phyloP scores from a whole-genome alignment of 2,888 invertebrate species.

The Dysmachus trigonus region DNA sequence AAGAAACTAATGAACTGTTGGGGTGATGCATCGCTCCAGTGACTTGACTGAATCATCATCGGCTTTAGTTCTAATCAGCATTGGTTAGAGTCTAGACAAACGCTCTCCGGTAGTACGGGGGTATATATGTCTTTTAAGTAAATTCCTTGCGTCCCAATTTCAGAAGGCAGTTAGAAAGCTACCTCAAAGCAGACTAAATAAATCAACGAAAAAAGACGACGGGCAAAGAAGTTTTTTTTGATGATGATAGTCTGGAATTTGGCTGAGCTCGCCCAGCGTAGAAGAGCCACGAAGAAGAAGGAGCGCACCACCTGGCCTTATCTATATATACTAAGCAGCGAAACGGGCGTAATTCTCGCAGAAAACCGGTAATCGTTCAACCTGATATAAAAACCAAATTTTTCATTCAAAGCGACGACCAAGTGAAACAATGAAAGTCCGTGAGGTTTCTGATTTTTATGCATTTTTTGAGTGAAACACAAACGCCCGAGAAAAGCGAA shows the following conservation, averaged over 20 bases:
- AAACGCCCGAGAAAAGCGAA: background rate
- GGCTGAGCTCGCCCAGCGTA: background rate
- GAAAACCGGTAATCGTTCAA: conserved; percentile 1
- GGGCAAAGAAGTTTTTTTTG: background rate
- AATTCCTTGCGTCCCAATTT: background rate
- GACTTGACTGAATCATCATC: background rate
- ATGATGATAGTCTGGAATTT: background rate
- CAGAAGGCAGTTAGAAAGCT: background rate
- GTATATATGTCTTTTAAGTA: background rate
- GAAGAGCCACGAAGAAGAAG: background rate
- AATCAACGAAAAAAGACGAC: background rate
- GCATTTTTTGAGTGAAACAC: background rate
- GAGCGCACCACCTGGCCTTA: background rate
- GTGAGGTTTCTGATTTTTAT: conserved; percentile 8
- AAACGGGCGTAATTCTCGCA: background rate
- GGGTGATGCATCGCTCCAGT: background rate
- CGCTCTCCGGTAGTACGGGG: background rate
- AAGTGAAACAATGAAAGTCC: conserved; percentile 18
- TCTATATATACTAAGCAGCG: background rate
- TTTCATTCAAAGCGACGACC: background rate
- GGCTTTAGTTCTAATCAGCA: background rate
- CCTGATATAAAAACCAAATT: conserved; percentile 6
- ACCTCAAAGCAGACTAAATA: background rate
- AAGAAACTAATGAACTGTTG: background rate
- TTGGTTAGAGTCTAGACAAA: background rate